phyloP scores from a whole-genome alignment of 2,797 vertebrate genomes.

The Otolemur crassicaudatus region DNA sequence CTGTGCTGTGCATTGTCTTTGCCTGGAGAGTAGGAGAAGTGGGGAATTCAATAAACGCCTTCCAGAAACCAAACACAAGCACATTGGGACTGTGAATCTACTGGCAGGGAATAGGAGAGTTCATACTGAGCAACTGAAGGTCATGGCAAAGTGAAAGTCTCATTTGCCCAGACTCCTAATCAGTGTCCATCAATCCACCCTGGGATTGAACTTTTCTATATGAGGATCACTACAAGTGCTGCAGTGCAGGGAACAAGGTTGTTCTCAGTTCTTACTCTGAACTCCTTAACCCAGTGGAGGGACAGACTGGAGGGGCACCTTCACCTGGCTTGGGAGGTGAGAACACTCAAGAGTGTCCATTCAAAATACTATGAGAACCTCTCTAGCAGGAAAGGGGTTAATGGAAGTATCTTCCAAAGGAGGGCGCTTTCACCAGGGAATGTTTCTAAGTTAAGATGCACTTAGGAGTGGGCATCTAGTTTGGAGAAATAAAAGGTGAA shows the following conservation, averaged over 20 bases:
- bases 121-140: not conserved
- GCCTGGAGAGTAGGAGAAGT: not conserved
- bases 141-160: not conserved
- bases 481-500: not conserved
- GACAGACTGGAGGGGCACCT: too few relatives aligned
- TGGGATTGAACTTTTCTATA: not conserved
- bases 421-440: not conserved
- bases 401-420: not conserved
- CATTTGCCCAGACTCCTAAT: not conserved
- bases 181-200: not conserved
- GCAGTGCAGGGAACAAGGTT: not conserved
- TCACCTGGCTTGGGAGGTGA: not conserved
- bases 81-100: not conserved
- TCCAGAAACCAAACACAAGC: not conserved
- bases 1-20: not conserved
- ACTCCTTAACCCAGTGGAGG: not conserved
- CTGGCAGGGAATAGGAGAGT: not conserved
- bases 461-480: not conserved
- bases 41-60: not conserved
- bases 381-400: not conserved
- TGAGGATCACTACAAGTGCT: not conserved
- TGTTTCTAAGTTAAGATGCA: not conserved
- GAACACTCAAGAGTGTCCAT: rapidly evolving
- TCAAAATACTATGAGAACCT: not conserved
- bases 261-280: not conserved